A percentile compares a stretch with the other conserved stretches of the same genome.
phyloP scores from a whole-genome alignment of 2,797 vertebrate genomes.

The Amazona finschi region DNA sequence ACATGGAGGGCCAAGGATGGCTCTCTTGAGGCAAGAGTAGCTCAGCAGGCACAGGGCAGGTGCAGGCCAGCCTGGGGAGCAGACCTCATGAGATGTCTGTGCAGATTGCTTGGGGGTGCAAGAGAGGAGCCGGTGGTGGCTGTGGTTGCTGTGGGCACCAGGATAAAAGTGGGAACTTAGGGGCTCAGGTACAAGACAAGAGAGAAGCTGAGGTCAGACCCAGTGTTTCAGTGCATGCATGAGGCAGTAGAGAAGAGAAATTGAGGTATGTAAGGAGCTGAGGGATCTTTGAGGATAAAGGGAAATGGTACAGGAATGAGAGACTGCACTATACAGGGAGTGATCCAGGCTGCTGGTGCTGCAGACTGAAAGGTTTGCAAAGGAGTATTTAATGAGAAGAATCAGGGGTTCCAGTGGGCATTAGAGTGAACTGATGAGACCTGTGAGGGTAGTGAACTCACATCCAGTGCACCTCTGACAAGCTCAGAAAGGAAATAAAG shows the following conservation, averaged over 20 bases:
- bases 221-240: neutral
- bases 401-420: neutral
- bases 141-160: neutral
- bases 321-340: fast-evolving
- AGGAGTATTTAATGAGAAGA: neutral
- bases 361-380: neutral
- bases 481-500: neutral
- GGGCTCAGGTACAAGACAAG: neutral
- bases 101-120: neutral
- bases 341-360: neutral
- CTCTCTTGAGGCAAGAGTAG: neutral
- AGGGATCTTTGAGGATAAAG: neutral
- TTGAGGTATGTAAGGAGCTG: neutral
- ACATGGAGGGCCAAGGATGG: fast-evolving
- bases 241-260: neutral
- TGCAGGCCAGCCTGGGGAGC: neutral
- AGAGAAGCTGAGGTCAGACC: neutral
- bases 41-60: neutral
- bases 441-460: neutral
- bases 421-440: neutral
- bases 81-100: neutral
- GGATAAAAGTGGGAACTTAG: neutral
- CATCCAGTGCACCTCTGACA: neutral
- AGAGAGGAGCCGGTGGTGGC: neutral
- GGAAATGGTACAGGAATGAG: neutral